A percentile compares a stretch with the other conserved stretches of the same genome.
Evolutionary conservation across 1,140 invertebrate species (phyloP).

Genomic region (Cardiocondyla obscurior): DNA sequence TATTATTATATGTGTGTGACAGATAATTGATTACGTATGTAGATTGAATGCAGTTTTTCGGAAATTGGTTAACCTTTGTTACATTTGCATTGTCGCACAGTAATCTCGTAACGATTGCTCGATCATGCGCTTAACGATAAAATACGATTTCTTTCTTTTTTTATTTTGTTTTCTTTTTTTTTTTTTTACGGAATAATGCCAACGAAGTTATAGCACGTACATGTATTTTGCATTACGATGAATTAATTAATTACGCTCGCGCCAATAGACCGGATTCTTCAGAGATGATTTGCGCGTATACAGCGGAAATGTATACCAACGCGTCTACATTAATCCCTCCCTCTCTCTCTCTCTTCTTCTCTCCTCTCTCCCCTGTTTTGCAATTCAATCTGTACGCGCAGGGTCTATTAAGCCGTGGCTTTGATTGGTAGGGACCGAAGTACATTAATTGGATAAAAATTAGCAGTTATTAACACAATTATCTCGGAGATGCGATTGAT

Average conservation of each 20-base stretch:
- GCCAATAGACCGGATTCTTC: neutral
- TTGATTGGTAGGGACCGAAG: conserved; percentile 29
- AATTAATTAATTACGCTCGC: neutral
- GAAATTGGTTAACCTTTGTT: no score
- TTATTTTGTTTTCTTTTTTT: no score
- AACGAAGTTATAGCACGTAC: neutral
- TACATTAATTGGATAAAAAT: conserved; percentile 52
- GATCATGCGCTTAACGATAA: no score
- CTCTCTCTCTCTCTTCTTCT: no score
- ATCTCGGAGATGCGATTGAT: conserved; percentile 37
- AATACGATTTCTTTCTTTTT: no score
- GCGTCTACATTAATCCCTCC: conserved; percentile 22
- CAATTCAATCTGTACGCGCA: conserved; percentile 43
- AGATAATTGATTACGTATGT: no score
- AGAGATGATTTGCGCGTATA: neutral
- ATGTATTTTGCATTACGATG: neutral
- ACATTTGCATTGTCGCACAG: no score
- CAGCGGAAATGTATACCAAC: conserved; percentile 8
- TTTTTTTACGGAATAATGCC: neutral
- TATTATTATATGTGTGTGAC: no score
- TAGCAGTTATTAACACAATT: conserved; percentile 43
- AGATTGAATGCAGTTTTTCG: no score
- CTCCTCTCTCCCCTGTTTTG: conserved; percentile 19
- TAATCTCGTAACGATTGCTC: no score
- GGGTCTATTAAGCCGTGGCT: conserved; percentile 36